phyloP scores from a whole-genome alignment of 2,888 invertebrate genomes.

The Chrysotoxum bicinctum region DNA sequence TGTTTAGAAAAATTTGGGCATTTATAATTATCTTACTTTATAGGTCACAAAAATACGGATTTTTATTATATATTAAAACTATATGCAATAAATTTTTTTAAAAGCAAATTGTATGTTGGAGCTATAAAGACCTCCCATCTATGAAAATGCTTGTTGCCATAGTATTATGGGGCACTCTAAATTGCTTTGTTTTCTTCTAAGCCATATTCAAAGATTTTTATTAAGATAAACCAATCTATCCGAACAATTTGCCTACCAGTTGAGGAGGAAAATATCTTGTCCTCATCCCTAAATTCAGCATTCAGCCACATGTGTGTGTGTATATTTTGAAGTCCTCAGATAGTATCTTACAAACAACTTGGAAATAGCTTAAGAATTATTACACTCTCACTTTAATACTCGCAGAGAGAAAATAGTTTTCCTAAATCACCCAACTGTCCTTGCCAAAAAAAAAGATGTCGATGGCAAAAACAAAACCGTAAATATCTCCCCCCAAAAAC shows the following conservation, averaged over 20 bases:
- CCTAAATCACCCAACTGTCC: neutral
- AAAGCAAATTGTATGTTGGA: too few relatives aligned
- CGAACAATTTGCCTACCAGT: constrained; percentile 53
- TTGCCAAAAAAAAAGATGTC: constrained; percentile 3
- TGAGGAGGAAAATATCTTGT: constrained; percentile 9
- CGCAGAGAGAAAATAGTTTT: neutral
- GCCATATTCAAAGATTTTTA: constrained; percentile 43
- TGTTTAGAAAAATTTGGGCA: too few relatives aligned
- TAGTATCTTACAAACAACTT: constrained; percentile 39
- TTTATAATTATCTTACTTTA: too few relatives aligned
- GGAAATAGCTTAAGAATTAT: constrained; percentile 31
- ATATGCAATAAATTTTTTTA: too few relatives aligned
- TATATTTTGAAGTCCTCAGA: constrained; percentile 17
- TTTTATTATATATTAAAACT: too few relatives aligned
- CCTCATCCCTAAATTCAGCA: neutral
- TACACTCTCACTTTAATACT: neutral
- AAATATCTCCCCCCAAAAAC: constrained; percentile 16
- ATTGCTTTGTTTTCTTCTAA: constrained; percentile 41
- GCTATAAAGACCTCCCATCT: too few relatives aligned
- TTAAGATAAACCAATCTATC: constrained; percentile 58
- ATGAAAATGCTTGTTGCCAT: neutral
- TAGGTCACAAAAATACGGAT: too few relatives aligned
- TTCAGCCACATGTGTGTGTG: neutral
- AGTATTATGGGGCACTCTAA: neutral
- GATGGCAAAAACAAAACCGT: constrained; percentile 29